Evolutionary conservation across 2,113 vertebrate species (phyloP), one percentile per base, ranked within the genome.

Genomic region (Hylia prasina): DNA sequence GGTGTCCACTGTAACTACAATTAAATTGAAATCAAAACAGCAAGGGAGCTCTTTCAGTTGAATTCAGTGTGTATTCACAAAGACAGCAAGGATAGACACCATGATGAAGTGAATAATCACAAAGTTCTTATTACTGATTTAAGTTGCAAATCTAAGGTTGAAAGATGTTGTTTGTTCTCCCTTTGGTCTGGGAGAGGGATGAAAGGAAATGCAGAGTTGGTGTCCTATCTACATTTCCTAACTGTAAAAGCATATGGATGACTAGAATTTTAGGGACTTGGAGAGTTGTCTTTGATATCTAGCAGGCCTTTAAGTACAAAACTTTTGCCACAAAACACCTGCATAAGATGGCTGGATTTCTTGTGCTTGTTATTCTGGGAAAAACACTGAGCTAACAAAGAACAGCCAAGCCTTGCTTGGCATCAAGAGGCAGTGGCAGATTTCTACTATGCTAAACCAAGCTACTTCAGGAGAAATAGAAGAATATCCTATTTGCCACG

Each of bases 11-110:
- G 70, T 65, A 84, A 90, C 44, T 71, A 90, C 51, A 75, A 92
- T 82, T 91, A 96, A 94, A 96, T 93, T 94, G 82, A 96, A 93
- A 94, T 88, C 11, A 95, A 78, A 95, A 88, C 17, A 7, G 94
- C 61, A 80, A 72, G 31, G 39, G 28, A 81, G 3, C 1, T 57
- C 45, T 94, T 73, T 66, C 37, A 39, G 2, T 19, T 70, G 10
- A 73, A 56, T 77, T 92, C 9, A n/a, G 22, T 54, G 35, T 68
- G 24, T 60, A 80, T 89, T 50, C 45, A 40, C 37, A 24, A 7
- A 33, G 50, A 54, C 15, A 81, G 11, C 30, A 35, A 33, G 25
- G 22, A 39, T 19, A 61, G 24, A 25, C 31, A 48, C 3, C 37
- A 65, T 5, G 33, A 30, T 60, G 45, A 73, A 61, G 48, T 33